A percentile compares a stretch with the other conserved stretches of the same genome.
Conservation (phyloP, 2,888 invertebrate species). For the Tachystola acroxantha region DNA sequence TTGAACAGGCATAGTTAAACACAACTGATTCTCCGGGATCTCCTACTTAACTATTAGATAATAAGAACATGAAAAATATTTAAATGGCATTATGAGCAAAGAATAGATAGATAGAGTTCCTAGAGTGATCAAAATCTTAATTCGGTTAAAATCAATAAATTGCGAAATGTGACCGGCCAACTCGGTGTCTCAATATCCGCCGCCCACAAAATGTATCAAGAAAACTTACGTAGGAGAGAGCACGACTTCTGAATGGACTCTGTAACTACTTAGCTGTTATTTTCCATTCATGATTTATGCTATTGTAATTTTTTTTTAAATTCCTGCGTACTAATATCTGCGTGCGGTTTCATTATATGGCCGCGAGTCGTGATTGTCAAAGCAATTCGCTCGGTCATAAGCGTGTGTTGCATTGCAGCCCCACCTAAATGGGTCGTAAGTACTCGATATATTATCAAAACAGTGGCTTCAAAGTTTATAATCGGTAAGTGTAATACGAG, state of each 20-base stretch:
- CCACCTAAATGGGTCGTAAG: neutral
- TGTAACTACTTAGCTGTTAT: no score
- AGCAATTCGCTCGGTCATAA: constrained; percentile 9
- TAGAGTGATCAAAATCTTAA: constrained; percentile 1
- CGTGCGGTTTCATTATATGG: constrained; percentile 1
- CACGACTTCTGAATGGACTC: constrained; percentile 15
- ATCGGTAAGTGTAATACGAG: constrained; percentile 25
- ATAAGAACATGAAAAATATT: no score
- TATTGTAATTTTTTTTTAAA: no score
- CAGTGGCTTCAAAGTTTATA: constrained; percentile 22
- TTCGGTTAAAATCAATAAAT: constrained; percentile 36
- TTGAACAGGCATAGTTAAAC: no score
- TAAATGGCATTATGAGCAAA: no score
- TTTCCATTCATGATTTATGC: no score
- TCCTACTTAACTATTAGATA: no score
- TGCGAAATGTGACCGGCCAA: constrained; percentile 36
- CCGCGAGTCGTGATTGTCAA: constrained; percentile 7
- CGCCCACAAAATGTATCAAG: constrained; percentile 37
- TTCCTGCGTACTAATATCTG: no score
- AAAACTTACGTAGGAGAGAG: constrained; percentile 9
- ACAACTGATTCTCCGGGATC: no score
- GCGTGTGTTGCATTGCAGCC: neutral
- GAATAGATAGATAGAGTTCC: neutral
- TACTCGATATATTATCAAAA: constrained; percentile 24
- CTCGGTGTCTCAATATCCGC: constrained; percentile 44